These are phyloP conservation scores for Epirrita christyi DNA, from an alignment of 2,888 invertebrate genomes.

Conservation along the genomic window DNA sequence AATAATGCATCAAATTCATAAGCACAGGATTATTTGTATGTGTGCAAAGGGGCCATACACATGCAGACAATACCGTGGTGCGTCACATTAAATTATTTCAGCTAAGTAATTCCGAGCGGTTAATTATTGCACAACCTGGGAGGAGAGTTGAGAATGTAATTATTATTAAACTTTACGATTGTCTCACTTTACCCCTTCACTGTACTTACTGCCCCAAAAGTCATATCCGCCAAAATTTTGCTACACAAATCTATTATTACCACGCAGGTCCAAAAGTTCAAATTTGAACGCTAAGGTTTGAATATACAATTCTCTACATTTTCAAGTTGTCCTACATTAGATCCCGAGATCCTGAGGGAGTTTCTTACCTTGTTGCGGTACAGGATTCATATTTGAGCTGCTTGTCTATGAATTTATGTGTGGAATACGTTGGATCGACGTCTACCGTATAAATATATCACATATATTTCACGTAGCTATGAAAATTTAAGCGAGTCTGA, in stretches of 20 bases:
- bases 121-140: conserved; percentile 83
- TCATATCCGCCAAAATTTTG: conserved; percentile 42
- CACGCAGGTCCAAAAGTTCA: conserved; percentile 41
- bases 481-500: background rate
- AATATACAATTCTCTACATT: conserved; percentile 42
- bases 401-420: conserved; percentile 70
- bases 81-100: conserved; percentile 84
- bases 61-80: conserved; percentile 61
- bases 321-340: conserved; percentile 56
- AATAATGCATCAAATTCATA: conserved; percentile 9
- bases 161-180: conserved; percentile 85
- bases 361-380: conserved; percentile 81
- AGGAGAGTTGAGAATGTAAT: conserved; percentile 85
- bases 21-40: conserved; percentile 37
- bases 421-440: conserved; percentile 42
- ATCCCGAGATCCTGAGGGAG: conserved; percentile 79
- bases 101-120: conserved; percentile 84
- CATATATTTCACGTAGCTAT: too few relatives aligned
- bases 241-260: conserved; percentile 45
- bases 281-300: conserved; percentile 40
- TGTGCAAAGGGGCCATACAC: conserved; percentile 38
- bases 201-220: conserved; percentile 47
- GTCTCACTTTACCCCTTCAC: conserved; percentile 84
- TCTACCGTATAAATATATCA: background rate
- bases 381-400: conserved; percentile 80